Evolutionary conservation across 2,797 vertebrate species (phyloP).

Genomic region (Cetoscarus ocellatus): DNA sequence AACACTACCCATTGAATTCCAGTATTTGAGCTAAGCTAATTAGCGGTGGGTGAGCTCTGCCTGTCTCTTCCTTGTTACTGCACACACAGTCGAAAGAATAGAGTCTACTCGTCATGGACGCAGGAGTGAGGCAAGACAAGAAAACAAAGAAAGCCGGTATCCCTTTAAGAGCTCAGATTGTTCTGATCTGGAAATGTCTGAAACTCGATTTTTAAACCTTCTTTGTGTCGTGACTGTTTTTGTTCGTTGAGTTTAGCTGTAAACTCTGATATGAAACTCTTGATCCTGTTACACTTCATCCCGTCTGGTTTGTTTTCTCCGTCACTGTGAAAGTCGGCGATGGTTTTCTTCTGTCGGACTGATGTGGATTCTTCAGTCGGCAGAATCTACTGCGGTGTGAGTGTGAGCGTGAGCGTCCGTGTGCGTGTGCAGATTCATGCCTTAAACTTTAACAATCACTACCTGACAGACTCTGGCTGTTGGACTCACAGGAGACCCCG

Average conservation of each 20-base stretch:
- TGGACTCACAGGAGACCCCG: conserved; percentile 2
- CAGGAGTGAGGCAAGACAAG: too few species aligned
- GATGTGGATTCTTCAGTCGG: not conserved
- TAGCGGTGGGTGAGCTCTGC: too few species aligned
- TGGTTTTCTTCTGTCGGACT: conserved; percentile 3
- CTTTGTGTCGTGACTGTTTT: not conserved
- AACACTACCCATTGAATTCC: too few species aligned
- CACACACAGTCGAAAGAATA: too few species aligned
- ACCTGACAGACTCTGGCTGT: conserved; percentile 16
- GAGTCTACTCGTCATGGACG: too few species aligned
- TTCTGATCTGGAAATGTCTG: not conserved
- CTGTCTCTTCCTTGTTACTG: too few species aligned
- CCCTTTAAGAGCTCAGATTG: too few species aligned
- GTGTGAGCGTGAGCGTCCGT: not conserved
- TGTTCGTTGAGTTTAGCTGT: not conserved
- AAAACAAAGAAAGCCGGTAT: too few species aligned
- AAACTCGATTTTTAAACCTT: too few species aligned
- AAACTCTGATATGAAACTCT: not conserved
- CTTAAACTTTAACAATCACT: conserved; percentile 56
- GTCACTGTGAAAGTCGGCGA: conserved; percentile 39
- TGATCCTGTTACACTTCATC: not conserved
- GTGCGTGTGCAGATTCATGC: conserved; percentile 33
- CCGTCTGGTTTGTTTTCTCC: conserved; percentile 5
- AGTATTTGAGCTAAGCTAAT: too few species aligned
- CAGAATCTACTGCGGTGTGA: conserved; percentile 32